Conservation (phyloP, 2,113 vertebrate species). For the Crotalus viridis region DNA sequence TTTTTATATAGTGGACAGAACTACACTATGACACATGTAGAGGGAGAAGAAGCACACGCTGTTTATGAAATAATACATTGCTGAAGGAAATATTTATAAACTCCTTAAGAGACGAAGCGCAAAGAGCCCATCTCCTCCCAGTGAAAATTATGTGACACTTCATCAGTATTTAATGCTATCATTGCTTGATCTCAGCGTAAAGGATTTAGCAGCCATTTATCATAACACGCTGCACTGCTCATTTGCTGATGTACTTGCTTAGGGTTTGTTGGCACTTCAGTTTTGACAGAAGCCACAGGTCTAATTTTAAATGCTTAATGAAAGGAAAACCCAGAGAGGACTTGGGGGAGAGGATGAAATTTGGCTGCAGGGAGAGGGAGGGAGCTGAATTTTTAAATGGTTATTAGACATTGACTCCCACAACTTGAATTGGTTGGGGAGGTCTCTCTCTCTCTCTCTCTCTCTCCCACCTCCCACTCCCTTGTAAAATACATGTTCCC, state of each 20-base stretch:
- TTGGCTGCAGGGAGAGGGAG: neutral
- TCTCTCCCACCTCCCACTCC: too few species aligned
- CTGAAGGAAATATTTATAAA: slow-evolving; percentile 72
- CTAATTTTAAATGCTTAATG: slow-evolving; percentile 69
- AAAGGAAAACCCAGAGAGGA: slow-evolving; percentile 53
- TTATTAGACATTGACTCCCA: slow-evolving; percentile 62
- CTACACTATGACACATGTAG: slow-evolving; percentile 13
- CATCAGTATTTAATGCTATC: slow-evolving; percentile 79
- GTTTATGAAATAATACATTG: slow-evolving; percentile 64
- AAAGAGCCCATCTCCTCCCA: slow-evolving; percentile 71
- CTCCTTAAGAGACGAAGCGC: slow-evolving; percentile 64
- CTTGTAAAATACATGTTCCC: slow-evolving; percentile 66
- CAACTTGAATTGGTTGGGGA: slow-evolving; percentile 56
- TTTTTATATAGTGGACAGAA: slow-evolving; percentile 27
- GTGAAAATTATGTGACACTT: slow-evolving; percentile 78
- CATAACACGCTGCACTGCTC: slow-evolving; percentile 61
- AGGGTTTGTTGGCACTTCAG: slow-evolving; percentile 63
- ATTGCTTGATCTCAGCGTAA: slow-evolving; percentile 70
- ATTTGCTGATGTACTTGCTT: slow-evolving; percentile 61
- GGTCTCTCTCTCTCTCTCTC: neutral
- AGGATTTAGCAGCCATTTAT: slow-evolving; percentile 78
- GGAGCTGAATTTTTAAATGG: slow-evolving; percentile 59
- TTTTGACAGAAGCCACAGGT: slow-evolving; percentile 58
- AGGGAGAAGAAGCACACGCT: slow-evolving; percentile 22
- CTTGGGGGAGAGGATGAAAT: neutral